Base-by-base conservation (phyloP, 1,140 invertebrate genomes). In the Aethina tumida region DNA sequence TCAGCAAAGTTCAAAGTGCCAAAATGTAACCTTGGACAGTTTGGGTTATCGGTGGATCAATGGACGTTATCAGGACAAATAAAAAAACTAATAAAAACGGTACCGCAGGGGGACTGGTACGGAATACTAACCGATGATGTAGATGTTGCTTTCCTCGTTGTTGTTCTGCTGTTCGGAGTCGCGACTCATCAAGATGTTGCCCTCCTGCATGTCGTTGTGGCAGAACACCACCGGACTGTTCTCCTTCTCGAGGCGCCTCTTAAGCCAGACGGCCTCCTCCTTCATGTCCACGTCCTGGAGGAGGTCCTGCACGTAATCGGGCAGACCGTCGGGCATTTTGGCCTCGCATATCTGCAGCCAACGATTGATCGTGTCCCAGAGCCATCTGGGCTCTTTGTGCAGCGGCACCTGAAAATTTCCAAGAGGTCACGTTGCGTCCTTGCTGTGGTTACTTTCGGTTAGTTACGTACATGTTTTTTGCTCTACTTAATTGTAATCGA, bases 191-290 rank as follows among this genome's bases (percentile, higher is more conserved):
- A 79, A 56, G 38, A 79, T 77, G 52, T 79, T 71, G 17, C 94
- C 95, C 73, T 96, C 91, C 65, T 98, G 94, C 60, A 97, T 70
- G 59, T 98, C 95, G 62, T 98, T 98, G 64, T 99, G 95, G 57
- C 90, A 95, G 62, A 99, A 99, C 0, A 93, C 80, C 1, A 97
- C 88, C 1, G 89, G 86, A 39, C 86, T 84, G n/a, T 75, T 69
- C 0, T 78, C 69, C 0, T 50, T 49, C 0, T 70, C 63, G 7
- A 74, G 56, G 31, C 70, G 66, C 22, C 68, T 71, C 62, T 70
- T 73, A 3, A 86, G 48, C 75, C 77, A 82, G 5, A 67, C 55
- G 2, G 75, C 59, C 61, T 86, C 82, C 19, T 70, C 62, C 5
- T 70, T 67, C 36, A 79, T 68, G 55, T 81, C 70, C 10, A 75